Percentiles rank a stretch among this genome's conserved stretches.
phyloP scores from a whole-genome alignment of 2,888 invertebrate genomes.

The Teleiodes luculella region DNA sequence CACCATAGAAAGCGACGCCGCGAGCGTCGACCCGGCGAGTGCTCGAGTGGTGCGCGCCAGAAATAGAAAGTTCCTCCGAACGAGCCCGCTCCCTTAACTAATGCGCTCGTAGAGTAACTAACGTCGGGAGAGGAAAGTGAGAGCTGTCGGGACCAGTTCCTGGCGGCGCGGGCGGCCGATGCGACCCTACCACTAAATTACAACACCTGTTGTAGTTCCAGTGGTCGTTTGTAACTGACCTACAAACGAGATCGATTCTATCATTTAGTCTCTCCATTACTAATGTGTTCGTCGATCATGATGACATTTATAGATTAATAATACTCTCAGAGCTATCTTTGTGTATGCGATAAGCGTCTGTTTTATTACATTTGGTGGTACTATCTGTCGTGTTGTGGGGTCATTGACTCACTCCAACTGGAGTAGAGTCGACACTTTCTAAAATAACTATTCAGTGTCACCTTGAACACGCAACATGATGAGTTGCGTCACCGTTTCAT shows the following conservation, averaged over 20 bases:
- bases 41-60: slow-evolving; percentile 50
- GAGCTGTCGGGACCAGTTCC: slow-evolving; percentile 66
- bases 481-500: slow-evolving; percentile 57
- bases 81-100: slow-evolving; percentile 66
- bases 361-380: slow-evolving; percentile 4
- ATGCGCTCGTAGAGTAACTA: slow-evolving; percentile 58
- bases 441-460: slow-evolving; percentile 72
- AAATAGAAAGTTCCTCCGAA: slow-evolving; percentile 75
- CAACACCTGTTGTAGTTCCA: slow-evolving; percentile 44
- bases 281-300: slow-evolving; percentile 32
- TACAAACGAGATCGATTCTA: slow-evolving; percentile 57
- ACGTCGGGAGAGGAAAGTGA: slow-evolving; percentile 69
- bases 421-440: slow-evolving; percentile 66
- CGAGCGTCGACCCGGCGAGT: slow-evolving; percentile 69
- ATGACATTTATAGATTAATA: slow-evolving; percentile 36
- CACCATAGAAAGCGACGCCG: slow-evolving; percentile 70
- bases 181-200: slow-evolving; percentile 22
- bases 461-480: slow-evolving; percentile 63
- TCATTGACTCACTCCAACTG: slow-evolving; percentile 56
- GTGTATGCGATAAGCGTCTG: neutral
- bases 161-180: slow-evolving; percentile 25
- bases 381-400: slow-evolving; percentile 32
- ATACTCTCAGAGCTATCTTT: slow-evolving; percentile 20
- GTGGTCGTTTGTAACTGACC: slow-evolving; percentile 61
- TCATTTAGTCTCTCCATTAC: slow-evolving; percentile 38